phyloP scores from a whole-genome alignment of 2,888 invertebrate genomes.

The Agrochola litura region DNA sequence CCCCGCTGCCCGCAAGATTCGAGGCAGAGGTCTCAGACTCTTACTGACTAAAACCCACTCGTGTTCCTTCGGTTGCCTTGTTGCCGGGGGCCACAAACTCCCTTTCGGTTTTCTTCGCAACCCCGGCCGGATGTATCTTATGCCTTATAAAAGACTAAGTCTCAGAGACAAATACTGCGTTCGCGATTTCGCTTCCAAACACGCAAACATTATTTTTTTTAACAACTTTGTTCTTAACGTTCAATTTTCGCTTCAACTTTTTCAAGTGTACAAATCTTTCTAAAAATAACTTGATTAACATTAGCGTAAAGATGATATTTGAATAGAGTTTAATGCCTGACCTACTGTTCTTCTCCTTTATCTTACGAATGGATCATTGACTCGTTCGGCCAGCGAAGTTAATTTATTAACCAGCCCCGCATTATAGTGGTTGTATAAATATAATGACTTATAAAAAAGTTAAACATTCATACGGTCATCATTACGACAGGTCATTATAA shows the following conservation, averaged over 20 bases:
- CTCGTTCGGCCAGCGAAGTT: conserved; percentile 57
- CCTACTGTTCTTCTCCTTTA: conserved; percentile 36
- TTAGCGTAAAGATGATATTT: not conserved
- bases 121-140: no score
- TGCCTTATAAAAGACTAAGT: not conserved
- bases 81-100: no score
- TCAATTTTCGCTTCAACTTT: not conserved
- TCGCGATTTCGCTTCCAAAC: not conserved
- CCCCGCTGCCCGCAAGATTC: no score
- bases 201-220: not conserved
- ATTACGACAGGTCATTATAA: conserved; percentile 55
- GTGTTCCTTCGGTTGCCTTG: no score
- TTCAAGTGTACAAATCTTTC: not conserved
- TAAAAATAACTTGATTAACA: not conserved
- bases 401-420: conserved; percentile 62
- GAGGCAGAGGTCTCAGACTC: no score
- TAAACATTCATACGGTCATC: conserved; percentile 49
- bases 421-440: conserved; percentile 59
- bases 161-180: not conserved
- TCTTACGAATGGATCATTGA: conserved; percentile 60
- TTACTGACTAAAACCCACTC: no score
- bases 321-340: not conserved
- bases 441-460: conserved; percentile 64
- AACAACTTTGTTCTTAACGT: no score
- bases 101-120: no score